A percentile compares a stretch with the other conserved stretches of the same genome.
Conservation (phyloP, 1,140 invertebrate species). For the Acarapis woodi region DNA sequence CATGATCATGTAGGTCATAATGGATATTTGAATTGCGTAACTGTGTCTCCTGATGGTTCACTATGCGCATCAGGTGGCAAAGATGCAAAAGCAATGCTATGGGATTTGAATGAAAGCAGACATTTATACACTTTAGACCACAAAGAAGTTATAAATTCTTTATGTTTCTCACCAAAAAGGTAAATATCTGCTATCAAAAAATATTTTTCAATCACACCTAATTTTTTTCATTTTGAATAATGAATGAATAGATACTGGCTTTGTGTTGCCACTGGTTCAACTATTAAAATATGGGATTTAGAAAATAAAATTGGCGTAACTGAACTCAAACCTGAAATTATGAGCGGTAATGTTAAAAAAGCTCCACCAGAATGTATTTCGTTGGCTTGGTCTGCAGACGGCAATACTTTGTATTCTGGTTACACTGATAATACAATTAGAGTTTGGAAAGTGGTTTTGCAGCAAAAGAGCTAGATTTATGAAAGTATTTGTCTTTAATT, state of each 20-base stretch:
- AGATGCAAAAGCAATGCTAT: constrained; percentile 96
- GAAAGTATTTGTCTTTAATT: no score
- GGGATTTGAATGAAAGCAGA: constrained; percentile 98
- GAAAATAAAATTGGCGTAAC: constrained; percentile 98
- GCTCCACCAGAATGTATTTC: constrained; percentile 86
- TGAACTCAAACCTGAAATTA: constrained; percentile 80
- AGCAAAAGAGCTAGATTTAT: no score
- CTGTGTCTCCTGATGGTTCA: constrained; percentile 95
- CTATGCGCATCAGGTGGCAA: constrained; percentile 97
- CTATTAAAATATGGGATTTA: constrained; percentile 98
- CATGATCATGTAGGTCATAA: constrained; percentile 91
- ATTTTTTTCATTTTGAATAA: no score
- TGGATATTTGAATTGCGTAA: constrained; percentile 93
- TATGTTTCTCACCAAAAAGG: constrained; percentile 98
- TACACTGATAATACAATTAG: constrained; percentile 95
- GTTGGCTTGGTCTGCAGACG: constrained; percentile 94
- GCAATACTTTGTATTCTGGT: constrained; percentile 92
- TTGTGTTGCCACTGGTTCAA: constrained; percentile 94
- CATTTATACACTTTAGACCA: constrained; percentile 95
- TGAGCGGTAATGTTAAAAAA: constrained; percentile 34
- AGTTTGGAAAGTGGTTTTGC: constrained; percentile 89
- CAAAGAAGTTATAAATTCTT: constrained; percentile 86
- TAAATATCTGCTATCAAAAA: no score
- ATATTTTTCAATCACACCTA: no score
- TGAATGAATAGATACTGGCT: constrained; percentile 95